Evolutionary conservation across 2,888 invertebrate species (phyloP).

Genomic region (Temnothorax rugatulus): DNA sequence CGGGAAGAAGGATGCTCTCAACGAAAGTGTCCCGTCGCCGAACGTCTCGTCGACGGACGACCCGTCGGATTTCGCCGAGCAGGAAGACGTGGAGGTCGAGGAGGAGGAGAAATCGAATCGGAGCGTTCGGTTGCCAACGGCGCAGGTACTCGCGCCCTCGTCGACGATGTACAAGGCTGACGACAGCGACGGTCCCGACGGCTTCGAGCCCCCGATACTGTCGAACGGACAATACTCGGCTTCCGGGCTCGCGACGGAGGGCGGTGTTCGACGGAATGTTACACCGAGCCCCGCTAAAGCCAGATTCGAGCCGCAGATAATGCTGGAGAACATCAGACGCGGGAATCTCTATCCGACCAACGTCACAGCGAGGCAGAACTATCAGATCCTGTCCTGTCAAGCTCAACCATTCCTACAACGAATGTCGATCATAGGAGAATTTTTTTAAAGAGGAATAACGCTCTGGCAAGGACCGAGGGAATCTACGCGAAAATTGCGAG

Average conservation of each 20-base stretch:
- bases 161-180: constrained; percentile 81
- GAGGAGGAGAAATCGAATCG: constrained; percentile 66
- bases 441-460: constrained; percentile 86
- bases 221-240: constrained; percentile 74
- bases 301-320: constrained; percentile 91
- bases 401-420: constrained; percentile 93
- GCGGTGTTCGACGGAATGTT: constrained; percentile 69
- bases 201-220: constrained; percentile 79
- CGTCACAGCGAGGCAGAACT: constrained; percentile 88
- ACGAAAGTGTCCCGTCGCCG: constrained; percentile 57
- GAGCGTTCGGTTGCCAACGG: constrained; percentile 68
- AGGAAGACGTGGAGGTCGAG: constrained; percentile 71
- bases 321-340: constrained; percentile 90
- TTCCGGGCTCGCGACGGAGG: constrained; percentile 66
- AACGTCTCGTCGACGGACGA: constrained; percentile 15
- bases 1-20: constrained; percentile 77
- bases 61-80: constrained; percentile 51
- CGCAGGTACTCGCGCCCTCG: constrained; percentile 77
- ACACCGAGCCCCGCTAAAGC: constrained; percentile 84
- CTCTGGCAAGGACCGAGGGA: neutral
- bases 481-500: neutral
- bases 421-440: constrained; percentile 93
- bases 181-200: constrained; percentile 84
- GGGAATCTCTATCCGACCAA: constrained; percentile 89
- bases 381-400: constrained; percentile 91